A percentile compares a stretch with the other conserved stretches of the same genome.
These are phyloP conservation scores for Cepphus grylle DNA, from an alignment of 2,113 vertebrate genomes.

Conservation along the genomic window DNA sequence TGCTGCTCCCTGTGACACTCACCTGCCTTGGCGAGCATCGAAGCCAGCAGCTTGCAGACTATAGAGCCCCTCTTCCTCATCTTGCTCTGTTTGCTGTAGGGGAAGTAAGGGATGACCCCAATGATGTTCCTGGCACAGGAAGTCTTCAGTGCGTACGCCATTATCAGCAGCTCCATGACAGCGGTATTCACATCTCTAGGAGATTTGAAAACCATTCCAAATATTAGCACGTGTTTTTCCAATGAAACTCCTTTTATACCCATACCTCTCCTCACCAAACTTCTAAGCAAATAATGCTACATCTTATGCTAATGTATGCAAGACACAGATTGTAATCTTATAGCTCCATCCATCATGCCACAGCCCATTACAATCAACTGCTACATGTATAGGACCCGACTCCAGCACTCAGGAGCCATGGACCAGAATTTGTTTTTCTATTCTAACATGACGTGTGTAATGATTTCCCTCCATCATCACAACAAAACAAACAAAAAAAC, in stretches of 20 bases:
- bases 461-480: background rate
- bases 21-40: constrained; percentile 97
- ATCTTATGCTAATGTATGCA: background rate
- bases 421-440: background rate
- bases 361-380: background rate
- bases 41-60: constrained; percentile 94
- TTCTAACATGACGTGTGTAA: background rate
- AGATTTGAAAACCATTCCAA: background rate
- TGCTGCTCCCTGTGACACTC: background rate
- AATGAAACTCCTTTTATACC: background rate
- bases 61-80: constrained; percentile 98
- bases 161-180: constrained; percentile 96
- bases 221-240: background rate
- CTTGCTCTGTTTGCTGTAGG: constrained; percentile 99
- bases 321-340: background rate
- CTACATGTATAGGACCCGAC: fast-evolving
- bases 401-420: background rate
- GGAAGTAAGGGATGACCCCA: constrained; percentile 97
- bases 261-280: background rate
- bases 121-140: constrained; percentile 96
- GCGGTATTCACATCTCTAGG: constrained; percentile 95
- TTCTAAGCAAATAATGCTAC: background rate
- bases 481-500: background rate
- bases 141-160: constrained; percentile 95
- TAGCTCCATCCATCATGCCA: background rate